Percentiles rank a stretch among this genome's conserved stretches.
Evolutionary conservation across 2,113 vertebrate genomes (phyloP).

Genomic region (Hyaena hyaena): DNA sequence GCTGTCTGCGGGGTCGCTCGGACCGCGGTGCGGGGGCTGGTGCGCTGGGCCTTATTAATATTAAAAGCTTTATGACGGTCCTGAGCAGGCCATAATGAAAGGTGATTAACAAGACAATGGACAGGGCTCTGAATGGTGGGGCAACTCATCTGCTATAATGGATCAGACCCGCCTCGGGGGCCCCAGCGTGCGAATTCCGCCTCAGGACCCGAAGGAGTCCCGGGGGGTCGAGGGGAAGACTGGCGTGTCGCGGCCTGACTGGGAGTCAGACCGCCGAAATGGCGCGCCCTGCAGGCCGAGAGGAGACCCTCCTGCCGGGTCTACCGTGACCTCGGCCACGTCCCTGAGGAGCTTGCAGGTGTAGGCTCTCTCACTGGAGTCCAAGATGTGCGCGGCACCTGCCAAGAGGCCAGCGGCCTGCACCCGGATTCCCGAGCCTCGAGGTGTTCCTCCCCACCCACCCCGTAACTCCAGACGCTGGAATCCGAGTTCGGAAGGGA

Average conservation of each 20-base stretch:
- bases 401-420: background rate
- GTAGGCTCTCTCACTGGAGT: background rate
- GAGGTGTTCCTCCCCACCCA: background rate
- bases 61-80: constrained; percentile 86
- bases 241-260: background rate
- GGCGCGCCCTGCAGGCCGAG: background rate
- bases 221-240: background rate
- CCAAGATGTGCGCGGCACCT: too few relatives aligned
- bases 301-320: background rate
- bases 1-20: background rate
- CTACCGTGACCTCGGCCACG: background rate
- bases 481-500: background rate
- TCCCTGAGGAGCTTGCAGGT: background rate
- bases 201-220: background rate
- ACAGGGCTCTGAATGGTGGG: constrained; percentile 86
- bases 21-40: background rate
- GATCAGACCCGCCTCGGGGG: constrained; percentile 84
- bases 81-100: constrained; percentile 79
- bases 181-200: background rate
- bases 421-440: background rate
- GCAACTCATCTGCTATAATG: constrained; percentile 85
- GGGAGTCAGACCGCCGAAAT: background rate
- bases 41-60: constrained; percentile 86
- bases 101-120: constrained; percentile 92
- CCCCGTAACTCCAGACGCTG: background rate